These are phyloP conservation scores for Magallana ariakensis DNA, from an alignment of 1,140 invertebrate genomes.

Conservation along the genomic window DNA sequence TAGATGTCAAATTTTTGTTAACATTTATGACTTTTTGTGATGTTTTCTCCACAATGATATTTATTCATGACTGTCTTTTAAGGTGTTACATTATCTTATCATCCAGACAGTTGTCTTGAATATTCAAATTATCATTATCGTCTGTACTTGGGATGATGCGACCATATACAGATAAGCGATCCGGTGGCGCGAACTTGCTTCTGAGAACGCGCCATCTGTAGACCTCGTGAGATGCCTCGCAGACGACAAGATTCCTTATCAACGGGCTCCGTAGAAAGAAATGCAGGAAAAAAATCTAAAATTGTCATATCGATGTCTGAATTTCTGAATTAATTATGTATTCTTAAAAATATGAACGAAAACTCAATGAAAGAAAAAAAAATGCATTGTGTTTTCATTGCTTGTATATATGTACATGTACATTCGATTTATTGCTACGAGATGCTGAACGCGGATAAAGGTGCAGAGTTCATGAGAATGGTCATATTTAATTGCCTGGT, in stretches of 20 bases:
- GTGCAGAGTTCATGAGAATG: conserved; percentile 11
- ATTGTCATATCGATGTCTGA: not conserved
- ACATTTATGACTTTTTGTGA: conserved; percentile 26
- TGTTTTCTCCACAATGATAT: conserved; percentile 12
- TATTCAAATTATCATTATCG: conserved; percentile 17
- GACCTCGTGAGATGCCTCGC: conserved; percentile 25
- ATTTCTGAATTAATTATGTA: too few species aligned
- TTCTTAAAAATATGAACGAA: not conserved
- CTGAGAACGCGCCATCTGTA: conserved; percentile 32
- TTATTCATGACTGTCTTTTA: conserved; percentile 34
- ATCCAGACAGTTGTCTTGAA: conserved; percentile 6
- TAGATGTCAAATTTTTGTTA: conserved; percentile 16
- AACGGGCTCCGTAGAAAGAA: not conserved
- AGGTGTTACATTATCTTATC: conserved; percentile 38
- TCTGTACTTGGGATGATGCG: conserved; percentile 24
- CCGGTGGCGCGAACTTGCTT: conserved; percentile 28
- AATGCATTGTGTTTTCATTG: not conserved
- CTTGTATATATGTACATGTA: not conserved
- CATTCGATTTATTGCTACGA: not conserved
- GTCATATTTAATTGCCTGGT: conserved; percentile 26
- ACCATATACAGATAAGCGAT: not conserved
- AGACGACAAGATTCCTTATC: conserved; percentile 24
- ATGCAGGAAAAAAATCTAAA: not conserved
- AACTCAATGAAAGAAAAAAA: not conserved
- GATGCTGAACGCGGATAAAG: not conserved